A percentile compares a stretch with the other conserved stretches of the same genome.
These are phyloP conservation scores for Sebastes paucispinis DNA, from an alignment of 2,797 vertebrate species.

Conservation along the genomic window DNA sequence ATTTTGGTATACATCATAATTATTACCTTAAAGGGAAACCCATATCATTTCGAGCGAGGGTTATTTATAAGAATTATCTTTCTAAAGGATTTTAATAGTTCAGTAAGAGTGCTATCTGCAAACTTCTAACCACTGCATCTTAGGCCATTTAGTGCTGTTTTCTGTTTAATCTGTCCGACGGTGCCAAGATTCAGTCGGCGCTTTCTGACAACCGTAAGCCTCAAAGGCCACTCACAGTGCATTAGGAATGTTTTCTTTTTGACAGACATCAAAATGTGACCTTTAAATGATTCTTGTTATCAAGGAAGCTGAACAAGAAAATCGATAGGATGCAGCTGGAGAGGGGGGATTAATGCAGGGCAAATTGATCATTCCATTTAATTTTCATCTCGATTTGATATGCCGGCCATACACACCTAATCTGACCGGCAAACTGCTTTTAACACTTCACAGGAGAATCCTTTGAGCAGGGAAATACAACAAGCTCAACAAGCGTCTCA, in stretches of 20 bases:
- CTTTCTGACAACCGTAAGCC: slow-evolving; percentile 75
- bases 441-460: slow-evolving; percentile 72
- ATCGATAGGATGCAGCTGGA: slow-evolving; percentile 79
- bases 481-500: slow-evolving; percentile 59
- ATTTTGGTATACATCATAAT: slow-evolving; percentile 73
- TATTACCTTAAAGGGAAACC: slow-evolving; percentile 73
- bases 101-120: slow-evolving; percentile 20
- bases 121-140: slow-evolving; percentile 25
- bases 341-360: slow-evolving; percentile 80
- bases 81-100: slow-evolving; percentile 33
- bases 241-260: slow-evolving; percentile 81
- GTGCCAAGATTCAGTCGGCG: slow-evolving; percentile 63
- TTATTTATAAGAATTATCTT: slow-evolving; percentile 54
- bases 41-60: slow-evolving; percentile 46
- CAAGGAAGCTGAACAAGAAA: slow-evolving; percentile 76
- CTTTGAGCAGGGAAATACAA: slow-evolving; percentile 57
- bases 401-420: slow-evolving; percentile 73
- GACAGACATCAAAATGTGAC: slow-evolving; percentile 83
- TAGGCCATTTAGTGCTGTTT: slow-evolving; percentile 52
- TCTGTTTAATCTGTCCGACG: slow-evolving; percentile 58
- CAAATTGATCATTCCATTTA: slow-evolving; percentile 86
- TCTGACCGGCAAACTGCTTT: slow-evolving; percentile 77
- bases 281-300: slow-evolving; percentile 85
- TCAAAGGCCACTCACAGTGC: slow-evolving; percentile 79
- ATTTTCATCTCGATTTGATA: slow-evolving; percentile 83